Conservation (phyloP, 2,888 invertebrate genomes). For the Epicampocera succincta region DNA sequence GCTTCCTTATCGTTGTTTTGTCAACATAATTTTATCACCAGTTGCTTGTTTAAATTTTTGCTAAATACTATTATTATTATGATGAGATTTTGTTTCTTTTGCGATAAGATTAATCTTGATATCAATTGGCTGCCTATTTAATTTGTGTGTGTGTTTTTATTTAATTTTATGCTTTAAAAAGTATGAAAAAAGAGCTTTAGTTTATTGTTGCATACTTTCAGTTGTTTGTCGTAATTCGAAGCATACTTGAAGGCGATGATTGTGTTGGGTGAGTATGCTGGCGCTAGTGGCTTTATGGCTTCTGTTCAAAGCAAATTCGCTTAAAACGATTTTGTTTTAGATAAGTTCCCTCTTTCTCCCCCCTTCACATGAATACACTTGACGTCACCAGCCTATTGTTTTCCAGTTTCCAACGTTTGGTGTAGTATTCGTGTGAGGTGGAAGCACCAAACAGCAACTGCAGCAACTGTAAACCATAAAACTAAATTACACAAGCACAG, state of each 20-base stretch:
- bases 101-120: conserved; percentile 34
- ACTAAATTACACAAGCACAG: conserved; percentile 61
- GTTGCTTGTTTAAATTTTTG: conserved; percentile 2
- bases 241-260: conserved; percentile 50
- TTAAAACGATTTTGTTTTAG: conserved; percentile 25
- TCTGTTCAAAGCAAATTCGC: conserved; percentile 36
- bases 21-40: conserved; percentile 33
- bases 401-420: too few species aligned
- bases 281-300: background rate
- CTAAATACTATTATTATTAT: conserved; percentile 31
- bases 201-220: conserved; percentile 52
- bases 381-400: conserved; percentile 62
- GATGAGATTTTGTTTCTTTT: background rate
- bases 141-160: background rate
- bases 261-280: background rate
- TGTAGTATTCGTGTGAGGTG: too few species aligned
- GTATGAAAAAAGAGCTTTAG: background rate
- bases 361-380: conserved; percentile 25
- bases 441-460: conserved; percentile 1
- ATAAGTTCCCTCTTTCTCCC: conserved; percentile 1
- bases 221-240: conserved; percentile 29
- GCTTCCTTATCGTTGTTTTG: background rate
- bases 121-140: conserved; percentile 15
- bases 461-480: conserved; percentile 57
- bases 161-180: background rate